These are phyloP conservation scores for Saccopteryx bilineata DNA, from an alignment of 2,113 vertebrate genomes.

Conservation along the genomic window DNA sequence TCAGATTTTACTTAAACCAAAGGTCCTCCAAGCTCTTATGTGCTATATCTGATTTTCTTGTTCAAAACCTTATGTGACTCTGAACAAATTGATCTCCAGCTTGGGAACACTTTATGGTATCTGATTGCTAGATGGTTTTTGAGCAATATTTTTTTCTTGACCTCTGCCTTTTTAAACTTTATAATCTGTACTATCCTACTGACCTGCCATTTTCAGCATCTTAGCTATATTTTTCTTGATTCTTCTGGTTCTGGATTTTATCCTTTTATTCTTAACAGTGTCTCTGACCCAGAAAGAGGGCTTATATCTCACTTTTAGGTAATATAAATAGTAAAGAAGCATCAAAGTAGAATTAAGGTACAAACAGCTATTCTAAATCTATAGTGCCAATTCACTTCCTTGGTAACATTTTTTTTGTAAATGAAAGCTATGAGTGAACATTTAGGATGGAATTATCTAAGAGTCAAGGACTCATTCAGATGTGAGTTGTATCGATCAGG, in stretches of 20 bases:
- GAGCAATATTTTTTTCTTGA: neutral
- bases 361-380: neutral
- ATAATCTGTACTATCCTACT: neutral
- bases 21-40: conserved; percentile 25
- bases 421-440: neutral
- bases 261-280: neutral
- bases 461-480: neutral
- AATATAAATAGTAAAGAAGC: neutral
- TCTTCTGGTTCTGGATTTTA: conserved; percentile 10
- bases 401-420: neutral
- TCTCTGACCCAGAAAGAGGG: neutral
- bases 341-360: conserved; percentile 3
- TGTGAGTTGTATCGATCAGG: neutral
- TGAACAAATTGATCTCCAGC: neutral
- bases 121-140: neutral
- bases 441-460: neutral
- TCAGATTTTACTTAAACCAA: conserved; percentile 27
- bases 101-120: neutral
- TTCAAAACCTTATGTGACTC: conserved; percentile 58
- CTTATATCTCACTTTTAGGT: neutral
- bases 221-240: neutral
- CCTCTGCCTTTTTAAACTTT: neutral
- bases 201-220: neutral
- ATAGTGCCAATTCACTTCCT: neutral
- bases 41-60: neutral